Evolutionary conservation across 2,888 invertebrate species (phyloP).

Genomic region (Gymnocheta viridis): DNA sequence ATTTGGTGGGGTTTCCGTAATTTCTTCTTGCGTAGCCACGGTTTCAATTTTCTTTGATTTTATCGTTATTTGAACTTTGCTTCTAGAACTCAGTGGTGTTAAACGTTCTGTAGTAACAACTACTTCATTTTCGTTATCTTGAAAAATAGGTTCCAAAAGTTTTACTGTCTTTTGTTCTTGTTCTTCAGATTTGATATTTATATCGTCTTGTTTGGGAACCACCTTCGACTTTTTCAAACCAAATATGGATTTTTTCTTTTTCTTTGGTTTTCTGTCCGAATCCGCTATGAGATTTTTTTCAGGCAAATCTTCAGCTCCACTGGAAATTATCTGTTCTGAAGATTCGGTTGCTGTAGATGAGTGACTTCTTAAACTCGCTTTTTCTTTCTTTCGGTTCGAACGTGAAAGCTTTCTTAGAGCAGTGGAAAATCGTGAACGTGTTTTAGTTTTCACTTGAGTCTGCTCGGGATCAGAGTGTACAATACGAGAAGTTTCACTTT

Average conservation of each 20-base stretch:
- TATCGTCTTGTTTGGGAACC: constrained; percentile 72
- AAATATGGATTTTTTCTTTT: constrained; percentile 76
- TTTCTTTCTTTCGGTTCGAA: constrained; percentile 74
- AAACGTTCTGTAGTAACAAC: constrained; percentile 57
- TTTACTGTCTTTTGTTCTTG: constrained; percentile 50
- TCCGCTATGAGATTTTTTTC: constrained; percentile 36
- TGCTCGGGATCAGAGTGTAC: constrained; percentile 71
- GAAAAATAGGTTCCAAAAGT: constrained; percentile 50
- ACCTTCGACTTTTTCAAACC: constrained; percentile 74
- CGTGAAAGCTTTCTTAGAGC: constrained; percentile 79
- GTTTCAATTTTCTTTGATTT: constrained; percentile 76
- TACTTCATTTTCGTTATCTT: constrained; percentile 66
- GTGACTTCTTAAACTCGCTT: constrained; percentile 13
- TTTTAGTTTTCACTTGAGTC: constrained; percentile 75
- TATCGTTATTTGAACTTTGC: constrained; percentile 80
- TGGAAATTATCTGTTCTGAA: constrained; percentile 72
- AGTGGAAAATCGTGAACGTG: constrained; percentile 79
- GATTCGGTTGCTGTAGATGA: constrained; percentile 56
- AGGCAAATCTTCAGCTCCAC: constrained; percentile 72
- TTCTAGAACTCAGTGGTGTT: constrained; percentile 69
- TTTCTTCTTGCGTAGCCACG: constrained; percentile 54
- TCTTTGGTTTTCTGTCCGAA: constrained; percentile 73
- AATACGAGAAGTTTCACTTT: constrained; percentile 42
- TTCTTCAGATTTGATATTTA: constrained; percentile 56
- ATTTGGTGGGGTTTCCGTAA: constrained; percentile 38